Base-by-base conservation (phyloP, 2,888 invertebrate genomes). In the Ectropis crepuscularia region DNA sequence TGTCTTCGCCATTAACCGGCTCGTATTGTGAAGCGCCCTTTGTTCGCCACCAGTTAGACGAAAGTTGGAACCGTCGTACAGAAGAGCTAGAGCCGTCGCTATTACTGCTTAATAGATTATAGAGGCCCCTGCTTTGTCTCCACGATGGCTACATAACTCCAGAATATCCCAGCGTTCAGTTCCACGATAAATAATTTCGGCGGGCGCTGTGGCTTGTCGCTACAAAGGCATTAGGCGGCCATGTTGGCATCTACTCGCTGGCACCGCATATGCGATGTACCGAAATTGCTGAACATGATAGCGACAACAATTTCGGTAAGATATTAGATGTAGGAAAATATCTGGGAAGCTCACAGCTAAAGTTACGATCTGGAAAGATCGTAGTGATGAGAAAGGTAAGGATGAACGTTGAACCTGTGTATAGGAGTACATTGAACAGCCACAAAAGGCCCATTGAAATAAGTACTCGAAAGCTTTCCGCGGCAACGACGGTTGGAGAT, bases 21-120 rank as follows among this genome's bases (percentile, higher is more conserved):
- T 75, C 74, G 75, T 71, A 68, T 81, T 82, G 79, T 84, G 78
- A 80, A 77, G 72, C 73, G 72, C 71, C 79, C 85, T 86, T 90
- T 90, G 89, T 90, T 85, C 86, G 61, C 69, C 80, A 77, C 83
- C 90, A 90, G 89, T 86, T 85, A 85, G 81, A 71, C 72, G 71
- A 72, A 73, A 76, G 75, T 74, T 65, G 68, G 67, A 53, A 57
- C 57, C 55, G 46, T 63, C 64, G 69, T 67, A 63, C 69, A 68
- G 41, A 51, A 41, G 41, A 68, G 71, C 72, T 61, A 71, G 68
- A 67, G 58, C 64, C 63, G 62, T 57, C 51, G 65, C 70, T 60
- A 85, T 87, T 88, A 87, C 86, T 85, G 82, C 83, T 83, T 86
- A 86, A 87, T 87, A 88, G 85, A 85, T 87, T 84, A 87, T 78